A percentile compares a stretch with the other conserved stretches of the same genome.
Evolutionary conservation across 2,888 invertebrate species (phyloP).

Genomic region (Lissocephala sabroskyi): DNA sequence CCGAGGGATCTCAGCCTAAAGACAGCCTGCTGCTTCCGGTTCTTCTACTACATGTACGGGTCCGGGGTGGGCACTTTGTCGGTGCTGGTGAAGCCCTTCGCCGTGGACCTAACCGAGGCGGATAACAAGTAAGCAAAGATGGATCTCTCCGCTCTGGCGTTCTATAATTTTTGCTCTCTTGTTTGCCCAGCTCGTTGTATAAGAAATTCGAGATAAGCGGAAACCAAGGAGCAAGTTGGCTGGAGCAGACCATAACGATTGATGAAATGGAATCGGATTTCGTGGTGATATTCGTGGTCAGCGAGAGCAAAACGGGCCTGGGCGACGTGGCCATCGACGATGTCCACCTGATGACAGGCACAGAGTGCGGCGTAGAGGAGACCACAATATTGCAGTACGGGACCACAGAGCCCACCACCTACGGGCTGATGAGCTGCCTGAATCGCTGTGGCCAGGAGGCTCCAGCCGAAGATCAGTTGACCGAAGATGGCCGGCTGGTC

Average conservation of each 20-base stretch:
- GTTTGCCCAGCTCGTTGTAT: constrained; percentile 62
- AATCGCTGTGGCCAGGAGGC: constrained; percentile 19
- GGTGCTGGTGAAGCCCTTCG: constrained; percentile 74
- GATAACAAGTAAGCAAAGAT: constrained; percentile 26
- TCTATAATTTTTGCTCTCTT: too few relatives aligned
- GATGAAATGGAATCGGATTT: constrained; percentile 71
- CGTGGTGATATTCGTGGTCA: constrained; percentile 85
- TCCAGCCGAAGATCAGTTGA: rapidly evolving
- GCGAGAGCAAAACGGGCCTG: constrained; percentile 78
- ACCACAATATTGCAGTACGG: too few relatives aligned
- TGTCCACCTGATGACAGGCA: constrained; percentile 76
- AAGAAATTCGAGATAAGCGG: constrained; percentile 78
- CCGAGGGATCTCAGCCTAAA: constrained; percentile 72
- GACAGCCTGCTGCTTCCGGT: constrained; percentile 76
- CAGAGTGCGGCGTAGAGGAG: constrained; percentile 41
- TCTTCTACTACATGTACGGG: constrained; percentile 89
- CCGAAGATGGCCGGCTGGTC: constrained; percentile 28
- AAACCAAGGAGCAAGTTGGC: constrained; percentile 82
- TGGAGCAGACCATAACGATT: constrained; percentile 74
- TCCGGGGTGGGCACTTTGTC: constrained; percentile 75
- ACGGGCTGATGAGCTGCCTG: constrained; percentile 68
- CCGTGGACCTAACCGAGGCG: constrained; percentile 23
- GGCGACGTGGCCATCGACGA: constrained; percentile 90
- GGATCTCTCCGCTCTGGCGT: background rate
- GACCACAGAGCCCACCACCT: constrained; percentile 31